Conservation (phyloP, 2,113 vertebrate species). For the Ctenomys sociabilis region DNA sequence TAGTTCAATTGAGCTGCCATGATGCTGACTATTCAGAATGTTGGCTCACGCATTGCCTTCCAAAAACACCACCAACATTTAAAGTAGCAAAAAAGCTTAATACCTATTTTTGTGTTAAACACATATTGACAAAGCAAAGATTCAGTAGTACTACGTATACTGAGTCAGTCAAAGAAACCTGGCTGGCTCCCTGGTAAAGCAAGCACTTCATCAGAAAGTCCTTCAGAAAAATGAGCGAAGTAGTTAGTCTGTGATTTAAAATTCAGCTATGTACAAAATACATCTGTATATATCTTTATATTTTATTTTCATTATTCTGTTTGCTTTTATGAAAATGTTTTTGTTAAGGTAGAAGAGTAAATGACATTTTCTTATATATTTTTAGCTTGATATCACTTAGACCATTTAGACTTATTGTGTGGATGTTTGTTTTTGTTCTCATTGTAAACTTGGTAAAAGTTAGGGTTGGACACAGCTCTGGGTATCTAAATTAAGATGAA, state of each 20-base stretch:
- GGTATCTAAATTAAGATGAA: background rate
- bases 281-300: background rate
- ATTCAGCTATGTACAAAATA: background rate
- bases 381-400: slow-evolving; percentile 21
- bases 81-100: background rate
- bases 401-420: background rate
- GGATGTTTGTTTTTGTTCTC: background rate
- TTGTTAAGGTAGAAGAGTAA: slow-evolving; percentile 1
- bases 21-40: background rate
- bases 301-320: background rate
- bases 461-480: background rate
- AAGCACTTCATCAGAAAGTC: background rate
- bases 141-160: background rate
- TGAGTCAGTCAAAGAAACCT: background rate
- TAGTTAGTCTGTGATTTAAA: slow-evolving; percentile 1
- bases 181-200: background rate
- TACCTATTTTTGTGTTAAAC: background rate
- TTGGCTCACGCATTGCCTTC: background rate
- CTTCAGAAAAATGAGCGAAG: background rate
- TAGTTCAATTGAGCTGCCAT: background rate
- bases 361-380: background rate
- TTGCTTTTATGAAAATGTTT: background rate
- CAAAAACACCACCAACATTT: background rate
- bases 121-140: background rate
- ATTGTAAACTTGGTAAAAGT: background rate